These are phyloP conservation scores for Synergus itoensis DNA, from an alignment of 2,888 invertebrate genomes.

Conservation along the genomic window DNA sequence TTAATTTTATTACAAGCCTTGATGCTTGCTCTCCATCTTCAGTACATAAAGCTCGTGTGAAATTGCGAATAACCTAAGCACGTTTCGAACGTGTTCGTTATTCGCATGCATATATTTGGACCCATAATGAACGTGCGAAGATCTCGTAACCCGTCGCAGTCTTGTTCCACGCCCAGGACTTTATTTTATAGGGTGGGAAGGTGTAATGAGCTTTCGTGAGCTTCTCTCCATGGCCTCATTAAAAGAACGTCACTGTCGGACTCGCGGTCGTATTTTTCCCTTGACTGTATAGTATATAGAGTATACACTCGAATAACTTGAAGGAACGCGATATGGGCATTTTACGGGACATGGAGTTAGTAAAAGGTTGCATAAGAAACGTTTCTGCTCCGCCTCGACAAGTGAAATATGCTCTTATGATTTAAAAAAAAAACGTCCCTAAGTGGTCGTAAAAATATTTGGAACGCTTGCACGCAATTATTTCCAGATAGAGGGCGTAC, in stretches of 20 bases:
- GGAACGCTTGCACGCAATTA: conserved; percentile 16
- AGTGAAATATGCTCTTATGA: conserved; percentile 37
- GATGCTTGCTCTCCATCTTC: neutral
- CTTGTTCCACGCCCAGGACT: conserved; percentile 48
- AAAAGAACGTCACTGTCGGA: conserved; percentile 53
- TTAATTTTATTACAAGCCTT: neutral
- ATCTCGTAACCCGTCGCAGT: conserved; percentile 51
- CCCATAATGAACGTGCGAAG: conserved; percentile 47
- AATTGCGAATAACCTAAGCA: conserved; percentile 20
- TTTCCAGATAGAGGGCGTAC: conserved; percentile 11
- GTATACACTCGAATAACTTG: conserved; percentile 17
- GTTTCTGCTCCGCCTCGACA: conserved; percentile 31
- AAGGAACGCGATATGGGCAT: conserved; percentile 26
- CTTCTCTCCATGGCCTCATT: conserved; percentile 61
- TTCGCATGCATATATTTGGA: conserved; percentile 41
- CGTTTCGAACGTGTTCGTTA: conserved; percentile 34
- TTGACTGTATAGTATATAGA: neutral
- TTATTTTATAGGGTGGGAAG: conserved; percentile 57
- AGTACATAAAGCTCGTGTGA: conserved; percentile 16
- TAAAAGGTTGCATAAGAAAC: conserved; percentile 33
- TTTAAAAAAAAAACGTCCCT: conserved; percentile 9
- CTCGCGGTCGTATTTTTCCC: conserved; percentile 33
- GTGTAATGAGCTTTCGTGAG: conserved; percentile 62
- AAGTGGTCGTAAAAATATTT: conserved; percentile 34
- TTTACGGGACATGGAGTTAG: conserved; percentile 36